Conservation (phyloP, 2,113 vertebrate genomes). For the Myrmecophaga tridactyla region DNA sequence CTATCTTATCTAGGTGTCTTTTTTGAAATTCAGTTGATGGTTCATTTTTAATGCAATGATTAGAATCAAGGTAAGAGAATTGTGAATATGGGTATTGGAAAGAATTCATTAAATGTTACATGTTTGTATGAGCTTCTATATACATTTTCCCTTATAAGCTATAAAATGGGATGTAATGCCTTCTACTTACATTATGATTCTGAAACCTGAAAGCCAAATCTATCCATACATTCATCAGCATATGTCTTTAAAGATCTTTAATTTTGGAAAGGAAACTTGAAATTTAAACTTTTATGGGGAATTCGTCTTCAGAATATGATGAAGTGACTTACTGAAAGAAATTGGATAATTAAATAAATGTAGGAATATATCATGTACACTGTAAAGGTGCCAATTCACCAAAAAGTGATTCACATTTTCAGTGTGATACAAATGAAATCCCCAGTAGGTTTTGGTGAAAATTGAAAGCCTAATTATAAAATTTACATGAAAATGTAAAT, state of each 20-base stretch:
- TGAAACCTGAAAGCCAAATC: background rate
- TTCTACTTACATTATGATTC: background rate
- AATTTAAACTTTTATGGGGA: background rate
- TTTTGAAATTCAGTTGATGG: background rate
- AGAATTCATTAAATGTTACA: background rate
- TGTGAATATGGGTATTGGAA: background rate
- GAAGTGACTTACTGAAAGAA: constrained; percentile 1
- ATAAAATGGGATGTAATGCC: background rate
- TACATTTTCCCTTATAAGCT: background rate
- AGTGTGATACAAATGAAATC: background rate
- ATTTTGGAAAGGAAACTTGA: background rate
- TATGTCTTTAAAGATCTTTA: background rate
- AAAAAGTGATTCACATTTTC: background rate
- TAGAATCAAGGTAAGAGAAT: background rate
- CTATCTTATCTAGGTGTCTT: background rate
- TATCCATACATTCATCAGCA: background rate
- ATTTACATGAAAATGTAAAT: background rate
- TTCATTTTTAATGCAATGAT: background rate
- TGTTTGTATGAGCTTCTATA: background rate
- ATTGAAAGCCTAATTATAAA: background rate
- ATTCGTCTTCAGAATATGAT: background rate
- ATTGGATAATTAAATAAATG: background rate
- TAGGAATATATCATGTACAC: background rate
- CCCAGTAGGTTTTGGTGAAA: background rate
- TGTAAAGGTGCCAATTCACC: background rate